Conservation (phyloP, 2,888 invertebrate genomes). For the Morpho helenor region DNA sequence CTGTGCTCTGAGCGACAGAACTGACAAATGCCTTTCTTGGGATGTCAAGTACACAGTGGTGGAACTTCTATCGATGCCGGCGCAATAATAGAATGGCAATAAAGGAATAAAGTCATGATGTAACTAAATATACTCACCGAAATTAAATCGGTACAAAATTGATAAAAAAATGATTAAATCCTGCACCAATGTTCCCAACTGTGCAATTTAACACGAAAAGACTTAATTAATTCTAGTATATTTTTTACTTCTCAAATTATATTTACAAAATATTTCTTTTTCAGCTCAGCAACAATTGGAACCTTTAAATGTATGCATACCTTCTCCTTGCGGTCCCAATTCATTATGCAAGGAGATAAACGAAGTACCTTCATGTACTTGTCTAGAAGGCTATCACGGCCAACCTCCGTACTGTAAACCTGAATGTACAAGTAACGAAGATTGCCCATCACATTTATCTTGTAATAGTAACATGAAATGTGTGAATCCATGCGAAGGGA, state of each 20-base stretch:
- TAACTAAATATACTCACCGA: too few relatives aligned
- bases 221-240: not conserved
- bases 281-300: conserved; percentile 72
- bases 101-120: too few relatives aligned
- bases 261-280: conserved; percentile 16
- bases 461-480: conserved; percentile 87
- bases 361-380: conserved; percentile 87
- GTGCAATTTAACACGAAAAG: too few relatives aligned
- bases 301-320: conserved; percentile 83
- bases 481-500: conserved; percentile 85
- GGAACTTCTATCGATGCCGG: too few relatives aligned
- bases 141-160: too few relatives aligned
- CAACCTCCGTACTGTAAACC: conserved; percentile 88
- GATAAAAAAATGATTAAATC: too few relatives aligned
- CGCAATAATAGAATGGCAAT: too few relatives aligned
- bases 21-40: too few relatives aligned
- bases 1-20: too few relatives aligned
- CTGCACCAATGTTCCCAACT: too few relatives aligned
- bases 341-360: conserved; percentile 84
- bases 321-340: conserved; percentile 89
- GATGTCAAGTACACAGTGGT: too few relatives aligned
- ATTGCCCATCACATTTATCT: conserved; percentile 83
- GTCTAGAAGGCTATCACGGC: conserved; percentile 83
- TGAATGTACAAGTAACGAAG: conserved; percentile 88
- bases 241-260: not conserved